Evolutionary conservation across 2,888 invertebrate genomes (phyloP), one percentile per base, ranked within the genome.

Genomic region (Acholoe squamosa): DNA sequence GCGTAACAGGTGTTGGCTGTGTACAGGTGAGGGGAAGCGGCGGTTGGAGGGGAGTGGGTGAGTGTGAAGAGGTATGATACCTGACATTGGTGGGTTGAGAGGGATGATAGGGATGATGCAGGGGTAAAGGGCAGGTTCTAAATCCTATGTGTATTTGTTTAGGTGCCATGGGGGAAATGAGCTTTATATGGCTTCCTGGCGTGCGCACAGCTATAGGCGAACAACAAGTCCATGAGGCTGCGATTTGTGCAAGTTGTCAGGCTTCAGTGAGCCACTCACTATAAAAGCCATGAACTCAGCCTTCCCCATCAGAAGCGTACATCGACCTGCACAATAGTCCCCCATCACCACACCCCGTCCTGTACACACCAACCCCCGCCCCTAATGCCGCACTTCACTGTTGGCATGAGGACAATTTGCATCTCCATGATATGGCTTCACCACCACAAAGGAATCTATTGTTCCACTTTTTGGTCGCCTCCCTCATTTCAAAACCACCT

Each of bases 391-490:
- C 61, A 61, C 61, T 43, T 43, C 43, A 43, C 43, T 43, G 43
- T 43, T 61, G 61, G 61, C 61, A 61, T 0, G 22, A 7, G n/a
- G 19, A 71, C 14, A 25, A 71, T 71, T 71, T 71, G 71, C 14
- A 71, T 71, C 71, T 71, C 43, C 43, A n/a, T 34, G 22, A 80
- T 34, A 80, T 5, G 43, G 22, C 80, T 22, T 34, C 33, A 33
- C 0, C 80, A 0, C 3, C 80, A 34, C 33, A 31, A 80, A 80
- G 34, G 34, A 19, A 22, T 34, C 80, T 80, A 34, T 43, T 33
- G 43, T 80, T 19, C 80, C 80, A 80, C 80, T 34, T 76, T 71
- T 80, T 34, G 80, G 33, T 80, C 33, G 80, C 34, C 43, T 80
- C 19, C 43, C 34, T 43, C 10, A 43, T 43, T 43, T 43, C 43